Percentiles rank a stretch among this genome's conserved stretches.
These are phyloP conservation scores for Saccopteryx leptura DNA, from an alignment of 2,113 vertebrate species.

Conservation along the genomic window DNA sequence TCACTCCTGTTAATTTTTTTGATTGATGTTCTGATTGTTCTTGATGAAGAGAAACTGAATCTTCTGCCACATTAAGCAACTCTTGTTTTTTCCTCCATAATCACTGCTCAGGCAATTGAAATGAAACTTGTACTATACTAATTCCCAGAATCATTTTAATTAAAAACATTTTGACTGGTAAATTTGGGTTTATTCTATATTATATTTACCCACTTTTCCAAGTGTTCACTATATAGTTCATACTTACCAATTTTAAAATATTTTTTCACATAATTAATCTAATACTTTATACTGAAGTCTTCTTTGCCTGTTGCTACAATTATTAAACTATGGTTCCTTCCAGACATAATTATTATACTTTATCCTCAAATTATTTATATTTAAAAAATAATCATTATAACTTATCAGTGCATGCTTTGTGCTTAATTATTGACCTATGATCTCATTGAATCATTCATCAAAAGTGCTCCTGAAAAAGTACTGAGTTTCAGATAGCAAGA, in stretches of 20 bases:
- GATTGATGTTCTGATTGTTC: conserved; percentile 62
- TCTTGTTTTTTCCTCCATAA: conserved; percentile 42
- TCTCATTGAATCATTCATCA: not conserved
- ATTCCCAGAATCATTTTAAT: conserved; percentile 55
- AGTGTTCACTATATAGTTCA: not conserved
- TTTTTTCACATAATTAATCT: not conserved
- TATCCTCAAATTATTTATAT: conserved; percentile 19
- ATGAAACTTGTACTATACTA: not conserved
- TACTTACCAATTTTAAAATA: conserved; percentile 18
- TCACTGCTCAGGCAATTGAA: not conserved
- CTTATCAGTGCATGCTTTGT: not conserved
- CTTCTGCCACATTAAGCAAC: conserved; percentile 73
- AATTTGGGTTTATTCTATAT: not conserved
- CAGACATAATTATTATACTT: not conserved
- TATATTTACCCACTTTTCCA: not conserved
- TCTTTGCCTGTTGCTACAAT: not conserved
- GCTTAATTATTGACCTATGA: not conserved
- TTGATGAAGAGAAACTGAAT: conserved; percentile 62
- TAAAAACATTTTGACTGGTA: conserved; percentile 42
- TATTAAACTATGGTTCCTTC: not conserved
- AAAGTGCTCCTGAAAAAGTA: not conserved
- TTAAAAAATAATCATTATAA: not conserved
- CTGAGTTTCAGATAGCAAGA: not conserved
- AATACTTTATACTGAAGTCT: not conserved
- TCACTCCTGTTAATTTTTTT: not conserved